Conservation (phyloP, 2,888 invertebrate species). For the Drosophila phalerata region DNA sequence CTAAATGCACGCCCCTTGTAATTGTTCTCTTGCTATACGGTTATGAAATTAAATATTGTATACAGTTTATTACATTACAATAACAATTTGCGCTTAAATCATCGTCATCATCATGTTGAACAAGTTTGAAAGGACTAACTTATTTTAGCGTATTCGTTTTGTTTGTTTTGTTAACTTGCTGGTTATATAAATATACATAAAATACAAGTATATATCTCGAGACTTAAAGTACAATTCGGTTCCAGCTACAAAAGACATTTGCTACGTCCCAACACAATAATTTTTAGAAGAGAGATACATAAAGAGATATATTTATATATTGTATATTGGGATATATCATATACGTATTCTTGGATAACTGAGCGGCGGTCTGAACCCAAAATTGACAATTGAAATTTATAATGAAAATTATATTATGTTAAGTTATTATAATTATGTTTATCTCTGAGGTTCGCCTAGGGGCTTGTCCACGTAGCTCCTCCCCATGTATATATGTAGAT, state of each 20-base stretch:
- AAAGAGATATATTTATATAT: conserved; percentile 9
- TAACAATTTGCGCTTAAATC: conserved; percentile 76
- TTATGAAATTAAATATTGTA: conserved; percentile 45
- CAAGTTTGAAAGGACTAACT: conserved; percentile 52
- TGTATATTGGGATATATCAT: conserved; percentile 22
- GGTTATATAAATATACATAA: conserved; percentile 22
- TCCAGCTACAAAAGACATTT: conserved; percentile 25
- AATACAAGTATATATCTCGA: conserved; percentile 19
- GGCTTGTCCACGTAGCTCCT: conserved; percentile 9
- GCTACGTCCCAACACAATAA: conserved; percentile 28
- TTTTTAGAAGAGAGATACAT: conserved; percentile 16
- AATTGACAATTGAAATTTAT: conserved; percentile 21
- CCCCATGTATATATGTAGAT: not conserved
- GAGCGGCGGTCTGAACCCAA: conserved; percentile 39
- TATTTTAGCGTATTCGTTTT: conserved; percentile 31
- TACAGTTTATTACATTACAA: conserved; percentile 56
- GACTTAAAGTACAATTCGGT: conserved; percentile 29
- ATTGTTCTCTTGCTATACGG: conserved; percentile 7
- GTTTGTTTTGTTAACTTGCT: conserved; percentile 16
- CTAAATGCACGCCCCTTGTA: conserved; percentile 63
- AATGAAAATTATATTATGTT: conserved; percentile 7
- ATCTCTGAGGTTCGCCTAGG: conserved; percentile 2
- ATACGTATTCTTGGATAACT: conserved; percentile 38
- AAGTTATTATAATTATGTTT: not conserved
- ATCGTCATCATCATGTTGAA: conserved; percentile 45